Base-by-base conservation (phyloP, 2,797 vertebrate species). In the Scolopax rusticola region DNA sequence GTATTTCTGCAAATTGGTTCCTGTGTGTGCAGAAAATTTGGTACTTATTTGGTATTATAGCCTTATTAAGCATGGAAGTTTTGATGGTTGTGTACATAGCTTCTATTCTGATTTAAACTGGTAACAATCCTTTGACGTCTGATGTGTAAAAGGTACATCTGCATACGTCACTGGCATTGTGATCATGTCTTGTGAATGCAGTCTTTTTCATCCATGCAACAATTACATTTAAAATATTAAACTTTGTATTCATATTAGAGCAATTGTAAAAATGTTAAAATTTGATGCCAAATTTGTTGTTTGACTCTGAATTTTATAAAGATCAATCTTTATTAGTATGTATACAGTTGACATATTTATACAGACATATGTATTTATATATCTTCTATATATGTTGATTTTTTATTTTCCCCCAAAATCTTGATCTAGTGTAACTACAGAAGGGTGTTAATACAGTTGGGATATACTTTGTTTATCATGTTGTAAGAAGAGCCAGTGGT, bases 151-250 rank as follows among this genome's bases (percentile, higher is more conserved):
- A n/a, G 21, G 6, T 73, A 2, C 18, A 9, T 78, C 25, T 71
- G 32, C 18, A 12, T 43, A 28, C 0, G 0, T 53, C 48, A 61
- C 19, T 86, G 24, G 40, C 1, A 1, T 59, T 28, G 11, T 8
- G 38, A 23, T 36, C 32, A 33, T 6, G 5, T 23, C 43, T 18
- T 8, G 25, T 30, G 41, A 89, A 32, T 77, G 14, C 56, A 50
- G 33, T 45, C n/a, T 36, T 56, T 41, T 59, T 75, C 8, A 8
- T 21, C 4, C 0, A 0, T 47, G 60, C 40, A 38, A 30, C 32
- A 51, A 16, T 78, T 47, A 45, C 33, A 63, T 79, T 57, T 36
- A 38, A 61, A 63, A 36, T 40, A 63, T 7, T 20, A 53, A 27
- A 69, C n/a, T 64, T 64, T 38, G 27, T 68, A 10, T 71, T 92